Conservation (phyloP, 2,888 invertebrate genomes). For the Meiosimyza decipiens region DNA sequence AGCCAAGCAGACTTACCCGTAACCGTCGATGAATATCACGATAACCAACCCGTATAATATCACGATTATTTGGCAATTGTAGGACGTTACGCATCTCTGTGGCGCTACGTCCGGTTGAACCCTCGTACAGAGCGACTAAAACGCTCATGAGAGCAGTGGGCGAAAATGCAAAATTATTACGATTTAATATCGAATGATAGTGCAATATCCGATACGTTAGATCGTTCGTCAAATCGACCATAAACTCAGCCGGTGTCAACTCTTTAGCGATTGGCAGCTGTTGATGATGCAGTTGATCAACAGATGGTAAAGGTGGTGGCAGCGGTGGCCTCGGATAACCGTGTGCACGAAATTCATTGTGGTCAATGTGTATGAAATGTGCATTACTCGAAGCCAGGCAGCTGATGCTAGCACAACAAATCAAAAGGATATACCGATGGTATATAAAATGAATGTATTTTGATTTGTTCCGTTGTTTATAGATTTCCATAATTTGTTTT, state of each 20-base stretch:
- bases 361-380: slow-evolving; percentile 59
- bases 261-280: slow-evolving; percentile 50
- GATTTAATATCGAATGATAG: slow-evolving; percentile 78
- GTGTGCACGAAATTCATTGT: slow-evolving; percentile 55
- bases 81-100: slow-evolving; percentile 78
- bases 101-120: slow-evolving; percentile 78
- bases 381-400: slow-evolving; percentile 32
- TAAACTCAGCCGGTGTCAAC: slow-evolving; percentile 74
- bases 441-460: background rate
- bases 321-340: slow-evolving; percentile 51
- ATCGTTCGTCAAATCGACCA: slow-evolving; percentile 84
- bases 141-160: slow-evolving; percentile 86
- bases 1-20: slow-evolving; percentile 70
- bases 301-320: slow-evolving; percentile 46
- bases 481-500: background rate
- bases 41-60: slow-evolving; percentile 80
- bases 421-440: background rate
- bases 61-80: slow-evolving; percentile 78
- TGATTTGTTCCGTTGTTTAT: background rate
- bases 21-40: slow-evolving; percentile 85
- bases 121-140: slow-evolving; percentile 82
- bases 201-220: slow-evolving; percentile 77
- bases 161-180: slow-evolving; percentile 85
- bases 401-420: background rate
- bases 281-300: slow-evolving; percentile 49